Evolutionary conservation across 30 jellyfish, hydroid and myxozoan genomes (phyloP).

Genomic region (Turritopsis rubra): DNA sequence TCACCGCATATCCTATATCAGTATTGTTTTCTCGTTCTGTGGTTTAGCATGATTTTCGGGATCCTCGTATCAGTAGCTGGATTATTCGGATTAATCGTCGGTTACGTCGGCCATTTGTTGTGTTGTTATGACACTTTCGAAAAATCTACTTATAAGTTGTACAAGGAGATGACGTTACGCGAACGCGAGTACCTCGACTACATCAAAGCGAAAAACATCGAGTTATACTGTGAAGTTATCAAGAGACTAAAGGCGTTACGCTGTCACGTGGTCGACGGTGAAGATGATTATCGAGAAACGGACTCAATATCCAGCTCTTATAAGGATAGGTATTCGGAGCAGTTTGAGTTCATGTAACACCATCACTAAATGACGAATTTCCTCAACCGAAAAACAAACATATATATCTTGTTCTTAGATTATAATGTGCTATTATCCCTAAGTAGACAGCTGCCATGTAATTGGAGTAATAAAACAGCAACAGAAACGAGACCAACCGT

Average conservation of each 20-base stretch:
- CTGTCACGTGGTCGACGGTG: background rate
- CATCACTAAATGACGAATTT: background rate
- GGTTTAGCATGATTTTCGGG: constrained; percentile 26
- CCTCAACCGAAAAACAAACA: too few relatives aligned
- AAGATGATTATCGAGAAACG: background rate
- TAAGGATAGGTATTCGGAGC: background rate
- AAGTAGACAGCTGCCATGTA: too few relatives aligned
- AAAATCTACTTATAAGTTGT: background rate
- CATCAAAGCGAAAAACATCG: constrained; percentile 16
- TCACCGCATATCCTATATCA: constrained; percentile 24
- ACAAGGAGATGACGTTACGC: constrained; percentile 8
- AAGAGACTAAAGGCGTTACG: constrained; percentile 10
- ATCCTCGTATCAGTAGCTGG: constrained; percentile 10
- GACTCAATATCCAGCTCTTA: background rate
- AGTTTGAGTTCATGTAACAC: background rate
- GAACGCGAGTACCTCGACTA: constrained; percentile 24
- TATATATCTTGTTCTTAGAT: too few relatives aligned
- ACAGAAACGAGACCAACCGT: too few relatives aligned
- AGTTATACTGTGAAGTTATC: constrained; percentile 20
- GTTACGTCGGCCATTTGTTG: background rate
- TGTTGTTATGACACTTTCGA: background rate
- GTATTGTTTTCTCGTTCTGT: constrained; percentile 21
- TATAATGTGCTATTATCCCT: too few relatives aligned
- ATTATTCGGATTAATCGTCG: background rate
- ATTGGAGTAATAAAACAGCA: too few relatives aligned